Conservation (phyloP, 1,140 invertebrate genomes). For the Holcopasites calliopsidis region DNA sequence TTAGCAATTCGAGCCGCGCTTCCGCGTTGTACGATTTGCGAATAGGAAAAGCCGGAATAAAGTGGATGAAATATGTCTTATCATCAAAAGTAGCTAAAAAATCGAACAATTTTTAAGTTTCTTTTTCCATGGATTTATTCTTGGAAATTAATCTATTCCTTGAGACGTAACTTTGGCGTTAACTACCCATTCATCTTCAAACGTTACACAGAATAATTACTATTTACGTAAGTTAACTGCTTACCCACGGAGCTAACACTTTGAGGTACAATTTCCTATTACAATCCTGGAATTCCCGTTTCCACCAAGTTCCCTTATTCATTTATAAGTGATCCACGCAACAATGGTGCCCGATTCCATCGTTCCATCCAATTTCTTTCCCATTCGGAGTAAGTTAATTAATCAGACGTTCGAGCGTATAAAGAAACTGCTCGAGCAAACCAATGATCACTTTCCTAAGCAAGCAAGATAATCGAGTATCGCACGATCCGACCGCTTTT, state of each 20-base stretch:
- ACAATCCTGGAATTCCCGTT: not conserved
- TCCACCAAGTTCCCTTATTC: not conserved
- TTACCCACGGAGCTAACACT: not conserved
- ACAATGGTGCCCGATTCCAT: no score
- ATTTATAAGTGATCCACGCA: no score
- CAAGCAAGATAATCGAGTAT: conserved; percentile 9
- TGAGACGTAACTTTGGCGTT: not conserved
- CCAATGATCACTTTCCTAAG: not conserved
- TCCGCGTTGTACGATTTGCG: not conserved
- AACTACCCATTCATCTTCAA: not conserved
- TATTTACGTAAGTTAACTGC: no score
- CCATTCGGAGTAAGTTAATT: no score
- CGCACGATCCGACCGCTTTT: conserved; percentile 2
- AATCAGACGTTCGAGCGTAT: no score
- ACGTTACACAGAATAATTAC: not conserved
- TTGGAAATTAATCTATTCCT: no score
- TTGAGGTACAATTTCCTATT: not conserved
- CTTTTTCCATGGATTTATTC: no score
- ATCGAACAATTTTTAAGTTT: no score
- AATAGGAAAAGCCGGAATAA: not conserved
- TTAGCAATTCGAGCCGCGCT: conserved; percentile 4
- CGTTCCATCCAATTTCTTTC: no score
- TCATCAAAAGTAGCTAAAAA: no score
- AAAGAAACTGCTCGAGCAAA: not conserved
- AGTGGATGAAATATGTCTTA: no score